Percentiles rank a stretch among this genome's conserved stretches.
These are phyloP conservation scores for Monomorium pharaonis DNA, from an alignment of 1,140 invertebrate species.

Conservation along the genomic window DNA sequence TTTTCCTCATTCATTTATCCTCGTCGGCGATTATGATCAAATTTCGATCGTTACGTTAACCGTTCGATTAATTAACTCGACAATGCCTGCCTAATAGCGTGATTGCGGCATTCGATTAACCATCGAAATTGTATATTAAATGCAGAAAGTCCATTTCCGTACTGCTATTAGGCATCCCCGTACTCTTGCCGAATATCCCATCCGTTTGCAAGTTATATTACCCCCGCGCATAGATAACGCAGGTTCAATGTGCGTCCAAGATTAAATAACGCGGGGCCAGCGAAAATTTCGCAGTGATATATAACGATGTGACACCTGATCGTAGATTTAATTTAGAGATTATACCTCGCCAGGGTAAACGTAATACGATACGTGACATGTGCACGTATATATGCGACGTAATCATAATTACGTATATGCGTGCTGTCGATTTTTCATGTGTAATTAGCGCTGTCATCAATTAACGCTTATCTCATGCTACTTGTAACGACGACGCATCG, in stretches of 20 bases:
- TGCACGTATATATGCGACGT: not conserved
- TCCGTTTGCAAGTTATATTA: constrained; percentile 33
- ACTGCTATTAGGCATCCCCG: not conserved
- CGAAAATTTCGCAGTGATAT: constrained; percentile 34
- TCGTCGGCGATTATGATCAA: not conserved
- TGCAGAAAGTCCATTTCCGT: constrained; percentile 35
- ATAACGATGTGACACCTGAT: constrained; percentile 35
- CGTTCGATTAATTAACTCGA: constrained; percentile 47
- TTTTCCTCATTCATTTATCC: no score
- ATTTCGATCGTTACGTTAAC: constrained; percentile 9
- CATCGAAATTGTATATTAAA: constrained; percentile 47
- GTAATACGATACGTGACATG: constrained; percentile 46
- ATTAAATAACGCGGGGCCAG: constrained; percentile 30
- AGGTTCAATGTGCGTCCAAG: not conserved
- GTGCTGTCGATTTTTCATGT: constrained; percentile 65
- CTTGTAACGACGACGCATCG: constrained; percentile 52
- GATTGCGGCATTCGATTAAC: constrained; percentile 5
- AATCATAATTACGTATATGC: constrained; percentile 5
- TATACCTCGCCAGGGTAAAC: constrained; percentile 33
- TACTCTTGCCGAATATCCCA: not conserved
- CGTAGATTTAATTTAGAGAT: constrained; percentile 62
- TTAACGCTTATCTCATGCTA: constrained; percentile 47
- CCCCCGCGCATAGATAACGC: not conserved
- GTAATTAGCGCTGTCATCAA: constrained; percentile 69
- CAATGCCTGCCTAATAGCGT: constrained; percentile 34